Evolutionary conservation across 2,888 invertebrate species (phyloP), one percentile per base, ranked within the genome.

Genomic region (Drosophila dives): DNA sequence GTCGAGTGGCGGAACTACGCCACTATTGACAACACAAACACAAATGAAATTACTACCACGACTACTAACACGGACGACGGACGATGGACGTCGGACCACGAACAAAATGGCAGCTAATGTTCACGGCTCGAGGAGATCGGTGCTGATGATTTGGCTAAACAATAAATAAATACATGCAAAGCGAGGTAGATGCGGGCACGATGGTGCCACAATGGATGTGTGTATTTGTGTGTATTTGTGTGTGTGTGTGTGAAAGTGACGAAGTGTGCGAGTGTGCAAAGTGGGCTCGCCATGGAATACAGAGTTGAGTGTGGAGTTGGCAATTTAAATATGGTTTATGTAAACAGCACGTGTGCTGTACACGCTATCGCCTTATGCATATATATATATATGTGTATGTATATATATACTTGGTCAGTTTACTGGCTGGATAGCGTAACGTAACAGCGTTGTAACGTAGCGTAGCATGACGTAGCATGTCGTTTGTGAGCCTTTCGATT

Each of bases 321-420:
- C 70, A 85, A 89, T 85, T 85, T 85, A 85, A 89, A 85, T 87
- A 89, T 89, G 68, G 67, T 76, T 81, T 79, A 79, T 82, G 80
- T 83, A 69, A 78, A 71, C 82, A 63, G 66, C 66, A 64, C 61
- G 67, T 80, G 64, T 77, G 59, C 40, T 38, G 26, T 42, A 51
- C 77, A 55, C 64, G 64, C 75, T 48, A 75, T 60, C 34, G 36
- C 20, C 42, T n/a, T 26, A 29, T 20, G 38, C 34, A 58, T 15
- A 40, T n/a, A 59, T 32, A 53, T 42, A 34, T 23, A 23, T 33
- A 26, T 64, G 17, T 26, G 17, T 42, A 33, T 64, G 29, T 58
- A 58, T 42, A 45, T 64, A 62, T 49, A 23, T 63, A 67, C 65
- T 56, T 71, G 68, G 70, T 87, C 82, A 74, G 78, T 66, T 74